phyloP scores from a whole-genome alignment of 2,113 vertebrate genomes.

The Struthio camelus region DNA sequence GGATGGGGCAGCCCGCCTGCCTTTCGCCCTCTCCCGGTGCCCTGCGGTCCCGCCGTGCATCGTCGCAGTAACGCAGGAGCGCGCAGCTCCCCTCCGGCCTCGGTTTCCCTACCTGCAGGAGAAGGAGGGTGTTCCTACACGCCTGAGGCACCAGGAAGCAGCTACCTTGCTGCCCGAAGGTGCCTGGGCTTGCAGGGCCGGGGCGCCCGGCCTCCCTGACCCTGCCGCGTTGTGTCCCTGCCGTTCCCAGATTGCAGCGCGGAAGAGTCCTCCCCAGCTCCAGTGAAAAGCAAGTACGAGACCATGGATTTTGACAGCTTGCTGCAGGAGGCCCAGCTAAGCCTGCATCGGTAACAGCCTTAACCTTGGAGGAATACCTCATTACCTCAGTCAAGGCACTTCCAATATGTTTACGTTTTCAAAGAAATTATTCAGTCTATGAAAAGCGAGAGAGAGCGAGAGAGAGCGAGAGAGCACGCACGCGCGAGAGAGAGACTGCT shows the following conservation, averaged over 20 bases:
- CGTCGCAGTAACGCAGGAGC: rapidly evolving
- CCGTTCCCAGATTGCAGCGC: constrained; percentile 69
- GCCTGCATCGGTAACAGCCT: constrained; percentile 94
- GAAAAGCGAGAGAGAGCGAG: constrained; percentile 73
- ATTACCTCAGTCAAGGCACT: constrained; percentile 97
- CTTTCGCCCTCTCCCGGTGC: too few species aligned
- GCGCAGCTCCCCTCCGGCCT: neutral
- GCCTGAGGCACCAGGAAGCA: neutral
- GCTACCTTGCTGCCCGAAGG: too few species aligned
- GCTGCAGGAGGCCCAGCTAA: constrained; percentile 97
- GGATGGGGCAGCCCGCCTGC: too few species aligned
- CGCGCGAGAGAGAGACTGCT: constrained; percentile 77
- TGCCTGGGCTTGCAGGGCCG: neutral
- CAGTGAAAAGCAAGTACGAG: constrained; percentile 96
- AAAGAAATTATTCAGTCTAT: constrained; percentile 84
- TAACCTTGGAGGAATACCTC: constrained; percentile 87
- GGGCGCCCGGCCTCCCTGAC: neutral
- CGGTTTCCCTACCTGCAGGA: neutral
- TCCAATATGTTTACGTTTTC: constrained; percentile 99
- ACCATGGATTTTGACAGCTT: constrained; percentile 99
- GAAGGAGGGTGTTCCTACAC: rapidly evolving
- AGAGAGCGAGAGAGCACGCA: constrained; percentile 58
- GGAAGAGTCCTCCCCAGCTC: constrained; percentile 87
- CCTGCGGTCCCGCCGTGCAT: neutral
- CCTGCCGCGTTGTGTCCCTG: neutral